Evolutionary conservation across 1,140 invertebrate species (phyloP), one percentile per base, ranked within the genome.

Genomic region (Hylaeus anthracinus): DNA sequence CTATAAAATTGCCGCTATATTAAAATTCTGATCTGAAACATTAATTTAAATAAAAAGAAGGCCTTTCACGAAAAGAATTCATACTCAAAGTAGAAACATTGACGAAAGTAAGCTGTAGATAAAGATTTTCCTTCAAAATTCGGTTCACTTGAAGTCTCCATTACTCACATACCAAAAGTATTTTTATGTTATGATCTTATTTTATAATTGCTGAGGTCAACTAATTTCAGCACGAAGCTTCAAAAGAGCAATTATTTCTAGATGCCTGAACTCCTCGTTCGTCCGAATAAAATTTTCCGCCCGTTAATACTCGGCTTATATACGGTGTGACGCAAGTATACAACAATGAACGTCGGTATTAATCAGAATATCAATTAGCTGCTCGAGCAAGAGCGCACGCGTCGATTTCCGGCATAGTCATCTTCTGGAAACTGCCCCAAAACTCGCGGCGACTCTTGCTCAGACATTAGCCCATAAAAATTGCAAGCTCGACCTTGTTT

Each of bases 381-480:
- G 26, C 5, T 56, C 8, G 14, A 26, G 64, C 58, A 67, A 67
- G 66, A 48, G n/a, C 41, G 41, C 12, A n/a, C 43, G 41, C 74
- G 60, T 76, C 74, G 74, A 77, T 70, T 41, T 6, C 26, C 55
- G 0, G 53, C 12, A 26, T 12, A 61, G 43, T 63, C 63, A 60
- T 26, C 70, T 77, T 77, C 65, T 69, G 65, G 37, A 58, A 69
- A 65, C 12, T 43, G 45, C 10, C 39, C 45, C 26, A 51, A 10
- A 64, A 65, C 4, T 65, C 41, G 14, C 12, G 26, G 14, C 41
- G 14, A 39, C 45, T 41, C 51, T 41, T 66, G n/a, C 74, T 77
- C 74, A 77, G 74, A 77, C 74, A 77, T 77, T 77, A 77, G 55
- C 43, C 65, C 41, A 77, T 77, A 77, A 77, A 77, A 77, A 56